Percentiles rank a stretch among this genome's conserved stretches.
Conservation (phyloP, 2,888 invertebrate genomes). For the Diaperis boleti region DNA sequence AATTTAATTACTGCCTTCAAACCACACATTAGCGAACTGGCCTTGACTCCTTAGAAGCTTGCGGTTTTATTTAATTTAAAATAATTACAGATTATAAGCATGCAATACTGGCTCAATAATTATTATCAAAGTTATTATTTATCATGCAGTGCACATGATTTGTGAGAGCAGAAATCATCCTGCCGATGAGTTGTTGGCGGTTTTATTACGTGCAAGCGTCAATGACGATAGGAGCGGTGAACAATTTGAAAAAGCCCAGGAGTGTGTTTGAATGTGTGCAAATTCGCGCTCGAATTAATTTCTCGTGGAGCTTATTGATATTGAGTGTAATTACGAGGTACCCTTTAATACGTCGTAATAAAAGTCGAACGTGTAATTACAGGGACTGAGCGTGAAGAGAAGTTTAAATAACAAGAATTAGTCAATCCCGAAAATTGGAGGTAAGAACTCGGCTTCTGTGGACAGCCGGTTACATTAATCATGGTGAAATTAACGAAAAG, state of each 20-base stretch:
- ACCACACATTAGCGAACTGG: slow-evolving; percentile 15
- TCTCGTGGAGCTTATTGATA: slow-evolving; percentile 27
- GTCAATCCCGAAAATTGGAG: slow-evolving; percentile 45
- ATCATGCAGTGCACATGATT: slow-evolving; percentile 32
- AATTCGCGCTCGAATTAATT: slow-evolving; percentile 23
- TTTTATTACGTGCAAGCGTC: neutral
- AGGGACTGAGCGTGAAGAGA: slow-evolving; percentile 40
- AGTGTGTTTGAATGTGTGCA: slow-evolving; percentile 1
- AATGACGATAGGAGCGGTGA: neutral
- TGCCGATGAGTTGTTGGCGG: neutral
- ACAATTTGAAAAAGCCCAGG: slow-evolving; percentile 1
- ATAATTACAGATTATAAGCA: slow-evolving; percentile 38
- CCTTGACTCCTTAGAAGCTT: slow-evolving; percentile 34
- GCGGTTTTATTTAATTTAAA: slow-evolving; percentile 40
- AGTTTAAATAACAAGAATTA: slow-evolving; percentile 44
- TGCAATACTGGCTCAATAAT: slow-evolving; percentile 36
- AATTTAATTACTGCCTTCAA: slow-evolving; percentile 36
- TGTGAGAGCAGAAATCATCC: slow-evolving; percentile 2
- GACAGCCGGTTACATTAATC: slow-evolving; percentile 45
- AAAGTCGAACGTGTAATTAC: slow-evolving; percentile 33
- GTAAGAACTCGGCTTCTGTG: slow-evolving; percentile 46
- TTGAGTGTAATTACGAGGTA: slow-evolving; percentile 27
- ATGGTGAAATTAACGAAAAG: slow-evolving; percentile 40
- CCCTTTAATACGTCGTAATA: slow-evolving; percentile 20
- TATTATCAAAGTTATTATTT: slow-evolving; percentile 41